Conservation (phyloP, 2,888 invertebrate genomes). For the Eupeodes latifasciatus region DNA sequence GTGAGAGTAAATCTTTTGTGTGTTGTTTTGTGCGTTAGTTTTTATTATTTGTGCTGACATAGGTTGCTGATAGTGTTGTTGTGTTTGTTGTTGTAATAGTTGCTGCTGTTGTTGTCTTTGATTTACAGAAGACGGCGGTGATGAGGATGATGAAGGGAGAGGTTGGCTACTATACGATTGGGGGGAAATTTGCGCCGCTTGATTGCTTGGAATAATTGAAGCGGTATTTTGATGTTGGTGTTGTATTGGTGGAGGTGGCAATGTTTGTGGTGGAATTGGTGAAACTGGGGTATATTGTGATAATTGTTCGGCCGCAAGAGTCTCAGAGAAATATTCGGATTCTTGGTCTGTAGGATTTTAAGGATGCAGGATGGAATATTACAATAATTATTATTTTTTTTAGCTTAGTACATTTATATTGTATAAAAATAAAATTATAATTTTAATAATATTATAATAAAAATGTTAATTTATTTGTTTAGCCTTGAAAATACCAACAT, state of each 20-base stretch:
- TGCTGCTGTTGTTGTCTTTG: constrained; percentile 78
- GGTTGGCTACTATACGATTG: constrained; percentile 75
- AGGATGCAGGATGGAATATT: constrained; percentile 64
- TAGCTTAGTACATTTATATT: constrained; percentile 37
- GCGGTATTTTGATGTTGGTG: constrained; percentile 84
- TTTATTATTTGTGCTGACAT: constrained; percentile 73
- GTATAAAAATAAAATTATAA: background rate
- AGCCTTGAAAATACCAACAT: constrained; percentile 31
- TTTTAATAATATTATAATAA: background rate
- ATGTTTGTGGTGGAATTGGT: constrained; percentile 81
- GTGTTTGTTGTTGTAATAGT: constrained; percentile 78
- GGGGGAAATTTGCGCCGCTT: constrained; percentile 78
- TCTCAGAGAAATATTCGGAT: constrained; percentile 85
- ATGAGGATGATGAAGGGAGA: constrained; percentile 77
- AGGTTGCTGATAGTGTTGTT: constrained; percentile 72
- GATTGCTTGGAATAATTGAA: constrained; percentile 82
- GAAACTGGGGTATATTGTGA: constrained; percentile 84
- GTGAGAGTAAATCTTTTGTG: constrained; percentile 76
- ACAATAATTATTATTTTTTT: constrained; percentile 38
- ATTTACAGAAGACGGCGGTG: constrained; percentile 78
- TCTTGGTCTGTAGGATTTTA: constrained; percentile 80
- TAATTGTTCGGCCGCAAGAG: constrained; percentile 84
- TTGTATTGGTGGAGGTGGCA: constrained; percentile 82
- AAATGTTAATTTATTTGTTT: background rate
- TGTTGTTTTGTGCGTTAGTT: constrained; percentile 76